Base-by-base conservation (phyloP, 2,797 vertebrate species). In the Gymnothorax reevesii region DNA sequence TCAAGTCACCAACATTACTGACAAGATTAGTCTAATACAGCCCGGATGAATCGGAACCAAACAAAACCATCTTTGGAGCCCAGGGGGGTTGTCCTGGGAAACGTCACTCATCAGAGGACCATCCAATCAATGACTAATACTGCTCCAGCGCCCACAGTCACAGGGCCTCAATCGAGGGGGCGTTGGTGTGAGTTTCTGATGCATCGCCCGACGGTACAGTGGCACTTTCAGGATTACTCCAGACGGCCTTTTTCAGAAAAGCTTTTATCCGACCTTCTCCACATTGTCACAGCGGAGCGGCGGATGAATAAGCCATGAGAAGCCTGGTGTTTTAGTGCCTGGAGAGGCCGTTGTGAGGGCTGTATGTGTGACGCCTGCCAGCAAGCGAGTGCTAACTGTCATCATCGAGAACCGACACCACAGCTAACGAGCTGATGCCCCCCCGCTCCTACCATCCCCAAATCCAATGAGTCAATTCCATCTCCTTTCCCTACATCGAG, bases 221-320 rank as follows among this genome's bases (percentile, higher is more conserved):
- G 85, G 89, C 87, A 87, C 89, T 84, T 83, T 54, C 52, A 75
- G 82, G 87, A 84, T 55, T 52, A 82, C 83, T 84, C 66, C 73
- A 84, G 83, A 22, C 88, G 85, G 8, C 25, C 69, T 87, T 85
- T 54, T 20, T 42, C 33, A 42, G 57, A 64, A 84, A 89, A 90
- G 87, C 86, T 88, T 88, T 83, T 85, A 79, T 87, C 62, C 84
- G 80, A 75, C 71, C 71, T 83, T 89, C 79, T 54, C 54, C 87
- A 87, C 64, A 90, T 85, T 84, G 85, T 54, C 52, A 55, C 88
- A 49, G 25, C 17, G 71, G 52, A 15, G 17, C 87, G 88, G 87
- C 86, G 89, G 90, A 94, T 95, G 91, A 96, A 94, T 94, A 93
- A 94, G 90, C 87, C 92, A 95, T 94, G 92, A 93, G 90, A 87